Percentiles rank a stretch among this genome's conserved stretches.
phyloP scores from a whole-genome alignment of 2,113 vertebrate species.

The Bothrops jararaca region DNA sequence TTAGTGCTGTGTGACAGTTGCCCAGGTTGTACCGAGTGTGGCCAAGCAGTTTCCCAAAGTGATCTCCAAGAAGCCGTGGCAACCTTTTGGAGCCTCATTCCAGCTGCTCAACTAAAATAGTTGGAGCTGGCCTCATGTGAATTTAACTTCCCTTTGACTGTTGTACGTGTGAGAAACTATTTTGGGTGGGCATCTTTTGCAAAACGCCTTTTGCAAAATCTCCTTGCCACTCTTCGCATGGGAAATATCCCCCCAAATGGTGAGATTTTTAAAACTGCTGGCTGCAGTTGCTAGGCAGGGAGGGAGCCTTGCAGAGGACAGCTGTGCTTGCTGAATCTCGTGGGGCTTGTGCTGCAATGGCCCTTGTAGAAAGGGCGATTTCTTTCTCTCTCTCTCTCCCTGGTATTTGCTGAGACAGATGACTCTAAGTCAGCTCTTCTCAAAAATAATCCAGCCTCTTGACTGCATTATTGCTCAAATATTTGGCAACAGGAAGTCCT shows the following conservation, averaged over 20 bases:
- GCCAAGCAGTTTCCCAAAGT: not conserved
- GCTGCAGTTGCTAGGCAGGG: not conserved
- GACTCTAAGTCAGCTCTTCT: not conserved
- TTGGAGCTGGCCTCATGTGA: not conserved
- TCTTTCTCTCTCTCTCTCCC: not conserved
- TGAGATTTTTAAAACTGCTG: not conserved
- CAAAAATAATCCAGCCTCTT: not conserved
- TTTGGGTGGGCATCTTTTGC: no score
- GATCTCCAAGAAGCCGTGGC: not conserved
- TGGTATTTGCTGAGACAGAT: not conserved
- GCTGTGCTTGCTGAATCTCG: not conserved
- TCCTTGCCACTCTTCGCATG: not conserved
- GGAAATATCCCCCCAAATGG: not conserved
- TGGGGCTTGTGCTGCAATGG: not conserved
- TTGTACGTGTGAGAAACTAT: no score
- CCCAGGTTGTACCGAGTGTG: no score
- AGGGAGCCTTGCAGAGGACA: not conserved
- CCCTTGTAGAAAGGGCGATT: not conserved
- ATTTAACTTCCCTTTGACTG: no score
- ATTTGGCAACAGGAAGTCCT: conserved; percentile 35
- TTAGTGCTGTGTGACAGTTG: not conserved
- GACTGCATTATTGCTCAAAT: not conserved
- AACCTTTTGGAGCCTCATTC: not conserved
- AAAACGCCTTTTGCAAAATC: not conserved
- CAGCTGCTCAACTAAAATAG: not conserved